Evolutionary conservation across 1,140 invertebrate genomes (phyloP).

Genomic region (Camponotus vicinus): DNA sequence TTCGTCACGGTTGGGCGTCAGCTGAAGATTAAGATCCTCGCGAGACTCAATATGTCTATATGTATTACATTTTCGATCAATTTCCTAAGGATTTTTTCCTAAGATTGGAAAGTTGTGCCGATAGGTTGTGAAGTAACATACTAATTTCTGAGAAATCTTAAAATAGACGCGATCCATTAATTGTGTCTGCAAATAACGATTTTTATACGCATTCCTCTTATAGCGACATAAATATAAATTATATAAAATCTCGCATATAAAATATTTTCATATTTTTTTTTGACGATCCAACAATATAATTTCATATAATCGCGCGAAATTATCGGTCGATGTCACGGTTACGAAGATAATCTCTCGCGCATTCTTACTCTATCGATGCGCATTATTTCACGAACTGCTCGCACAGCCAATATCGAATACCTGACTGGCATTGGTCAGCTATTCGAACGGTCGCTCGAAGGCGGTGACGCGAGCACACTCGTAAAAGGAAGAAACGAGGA

Average conservation of each 20-base stretch:
- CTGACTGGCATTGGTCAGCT: background rate
- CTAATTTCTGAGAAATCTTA: background rate
- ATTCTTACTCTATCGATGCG: background rate
- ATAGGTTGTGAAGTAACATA: background rate
- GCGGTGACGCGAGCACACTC: conserved; percentile 1
- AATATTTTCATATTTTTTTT: background rate
- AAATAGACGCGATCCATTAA: background rate
- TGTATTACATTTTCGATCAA: conserved; percentile 2
- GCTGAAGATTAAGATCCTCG: conserved; percentile 30
- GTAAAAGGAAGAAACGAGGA: conserved; percentile 63
- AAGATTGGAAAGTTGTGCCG: background rate
- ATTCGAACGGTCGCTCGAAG: background rate
- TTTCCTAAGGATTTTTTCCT: background rate
- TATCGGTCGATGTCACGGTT: background rate
- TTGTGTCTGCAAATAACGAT: background rate
- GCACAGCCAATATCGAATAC: background rate
- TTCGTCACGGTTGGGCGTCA: conserved; percentile 34
- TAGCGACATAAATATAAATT: background rate
- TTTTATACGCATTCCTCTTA: background rate
- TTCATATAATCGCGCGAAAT: background rate
- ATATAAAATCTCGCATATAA: background rate
- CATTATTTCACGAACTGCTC: conserved; percentile 19
- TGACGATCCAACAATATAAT: background rate
- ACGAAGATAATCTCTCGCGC: background rate
- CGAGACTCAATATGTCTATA: conserved; percentile 5